Percentiles rank a stretch among this genome's conserved stretches.
Evolutionary conservation across 1,140 invertebrate genomes (phyloP).

Genomic region (Tetragnatha versicolor): DNA sequence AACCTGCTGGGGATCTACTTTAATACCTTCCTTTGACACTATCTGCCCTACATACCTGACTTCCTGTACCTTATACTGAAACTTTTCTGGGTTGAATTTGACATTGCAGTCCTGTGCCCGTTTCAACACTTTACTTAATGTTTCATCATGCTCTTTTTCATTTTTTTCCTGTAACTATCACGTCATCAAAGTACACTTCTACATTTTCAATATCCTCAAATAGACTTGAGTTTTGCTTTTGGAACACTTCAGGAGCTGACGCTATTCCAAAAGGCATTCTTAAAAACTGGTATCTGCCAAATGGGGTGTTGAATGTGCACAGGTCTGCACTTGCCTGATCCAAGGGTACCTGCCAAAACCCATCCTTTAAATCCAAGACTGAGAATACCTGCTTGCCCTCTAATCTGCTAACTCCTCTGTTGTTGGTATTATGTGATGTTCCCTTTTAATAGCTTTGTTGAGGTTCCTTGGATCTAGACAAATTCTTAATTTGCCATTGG

Average conservation of each 20-base stretch:
- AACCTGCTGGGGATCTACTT: constrained; percentile 62
- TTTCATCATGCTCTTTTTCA: constrained; percentile 57
- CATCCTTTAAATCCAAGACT: constrained; percentile 23
- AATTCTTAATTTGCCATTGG: constrained; percentile 50
- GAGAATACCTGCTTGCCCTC: not conserved
- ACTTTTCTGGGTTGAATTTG: constrained; percentile 63
- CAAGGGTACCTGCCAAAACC: constrained; percentile 11
- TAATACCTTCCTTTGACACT: constrained; percentile 21
- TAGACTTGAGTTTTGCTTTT: not conserved
- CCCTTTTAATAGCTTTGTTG: constrained; percentile 58
- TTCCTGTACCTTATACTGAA: constrained; percentile 5
- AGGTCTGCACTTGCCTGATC: constrained; percentile 15
- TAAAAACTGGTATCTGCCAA: constrained; percentile 62
- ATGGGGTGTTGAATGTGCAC: constrained; percentile 38
- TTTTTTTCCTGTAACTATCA: not conserved
- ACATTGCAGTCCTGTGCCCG: constrained; percentile 61
- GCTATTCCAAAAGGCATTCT: constrained; percentile 66
- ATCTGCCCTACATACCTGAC: constrained; percentile 16
- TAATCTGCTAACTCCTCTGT: constrained; percentile 25
- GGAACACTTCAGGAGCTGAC: constrained; percentile 61
- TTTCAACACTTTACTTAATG: constrained; percentile 58
- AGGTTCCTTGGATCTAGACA: constrained; percentile 59
- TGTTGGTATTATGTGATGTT: constrained; percentile 24
- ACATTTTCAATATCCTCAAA: constrained; percentile 11
- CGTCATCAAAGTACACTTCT: constrained; percentile 22